Base-by-base conservation (phyloP, 2,113 vertebrate genomes). In the Hiodon alosoides region DNA sequence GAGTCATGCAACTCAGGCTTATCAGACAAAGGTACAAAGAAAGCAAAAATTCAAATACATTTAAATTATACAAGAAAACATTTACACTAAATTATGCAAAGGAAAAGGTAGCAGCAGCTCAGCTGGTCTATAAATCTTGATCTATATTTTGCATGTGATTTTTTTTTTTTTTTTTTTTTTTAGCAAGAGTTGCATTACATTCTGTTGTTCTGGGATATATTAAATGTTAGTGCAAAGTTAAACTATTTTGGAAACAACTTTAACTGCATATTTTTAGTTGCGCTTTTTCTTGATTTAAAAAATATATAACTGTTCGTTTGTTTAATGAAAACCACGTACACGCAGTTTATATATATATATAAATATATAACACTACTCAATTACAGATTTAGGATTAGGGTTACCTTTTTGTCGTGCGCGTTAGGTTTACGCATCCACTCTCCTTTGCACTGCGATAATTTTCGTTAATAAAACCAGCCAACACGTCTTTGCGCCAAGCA, bases 391-490 rank as follows among this genome's bases (percentile, higher is more conserved):
- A 95, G 90, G 94, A 88, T 93, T 93, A 93, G 87, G 73, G 86
- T 98, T 98, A 98, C 96, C 96, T 98, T 96, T 94, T 95, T 87
- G 94, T 91, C 93, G 90, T 94, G 94, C 91, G 93, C 91, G 94
- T 95, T 96, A 96, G 92, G 94, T 98, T 95, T 95, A 96, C 93
- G 90, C 95, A 94, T 96, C 94, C 94, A 92, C 90, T 95, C 89
- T 90, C 90, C 88, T 93, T 95, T 89, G 85, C 85, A 91, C 93
- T 94, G 94, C 93, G 94, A 94, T 93, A 96, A 96, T 89, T 95
- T 96, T 94, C 93, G 92, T 94, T 98, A 83, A 81, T 94, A 95
- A 94, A 90, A 95, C 93, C 92, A 93, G 91, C 90, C 94, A 92
- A 81, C 93, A 92, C 93, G 92, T 93, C 88, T 81, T 81, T 85